Conservation (phyloP, 2,113 vertebrate genomes). For the Macquaria australasica region DNA sequence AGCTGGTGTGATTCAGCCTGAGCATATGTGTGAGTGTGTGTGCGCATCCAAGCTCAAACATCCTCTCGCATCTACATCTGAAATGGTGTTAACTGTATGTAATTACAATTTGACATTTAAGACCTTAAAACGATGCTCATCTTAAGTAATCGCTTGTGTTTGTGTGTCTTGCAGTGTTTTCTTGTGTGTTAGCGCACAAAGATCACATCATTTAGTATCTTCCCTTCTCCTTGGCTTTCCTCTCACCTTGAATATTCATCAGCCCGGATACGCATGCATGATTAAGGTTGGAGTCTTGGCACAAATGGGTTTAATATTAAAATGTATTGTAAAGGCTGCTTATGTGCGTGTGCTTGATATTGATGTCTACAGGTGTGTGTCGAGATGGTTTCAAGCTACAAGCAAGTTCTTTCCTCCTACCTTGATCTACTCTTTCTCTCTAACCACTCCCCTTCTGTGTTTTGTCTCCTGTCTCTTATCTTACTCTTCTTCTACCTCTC, state of each 20-base stretch:
- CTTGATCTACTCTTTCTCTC: constrained; percentile 39
- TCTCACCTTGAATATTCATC: constrained; percentile 59
- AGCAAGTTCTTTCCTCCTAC: constrained; percentile 16
- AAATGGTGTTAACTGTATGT: neutral
- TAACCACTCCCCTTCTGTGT: constrained; percentile 54
- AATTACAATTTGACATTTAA: neutral
- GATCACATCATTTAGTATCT: neutral
- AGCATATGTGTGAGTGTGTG: neutral
- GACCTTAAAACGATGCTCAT: neutral
- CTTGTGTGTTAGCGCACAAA: neutral
- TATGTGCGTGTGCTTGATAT: constrained; percentile 15
- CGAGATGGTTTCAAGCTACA: constrained; percentile 38
- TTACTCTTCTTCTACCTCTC: constrained; percentile 33
- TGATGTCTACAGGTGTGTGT: constrained; percentile 34
- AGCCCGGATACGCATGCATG: constrained; percentile 42
- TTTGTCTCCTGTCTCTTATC: constrained; percentile 48
- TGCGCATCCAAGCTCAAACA: neutral
- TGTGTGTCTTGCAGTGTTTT: neutral
- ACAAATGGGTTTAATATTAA: constrained; percentile 57
- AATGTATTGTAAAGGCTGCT: constrained; percentile 40
- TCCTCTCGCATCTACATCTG: neutral
- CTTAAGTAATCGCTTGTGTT: neutral
- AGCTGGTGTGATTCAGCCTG: neutral
- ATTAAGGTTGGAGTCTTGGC: constrained; percentile 41
- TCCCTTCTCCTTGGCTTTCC: constrained; percentile 42